phyloP scores from a whole-genome alignment of 2,797 vertebrate species.

The Sorex maritimensis region DNA sequence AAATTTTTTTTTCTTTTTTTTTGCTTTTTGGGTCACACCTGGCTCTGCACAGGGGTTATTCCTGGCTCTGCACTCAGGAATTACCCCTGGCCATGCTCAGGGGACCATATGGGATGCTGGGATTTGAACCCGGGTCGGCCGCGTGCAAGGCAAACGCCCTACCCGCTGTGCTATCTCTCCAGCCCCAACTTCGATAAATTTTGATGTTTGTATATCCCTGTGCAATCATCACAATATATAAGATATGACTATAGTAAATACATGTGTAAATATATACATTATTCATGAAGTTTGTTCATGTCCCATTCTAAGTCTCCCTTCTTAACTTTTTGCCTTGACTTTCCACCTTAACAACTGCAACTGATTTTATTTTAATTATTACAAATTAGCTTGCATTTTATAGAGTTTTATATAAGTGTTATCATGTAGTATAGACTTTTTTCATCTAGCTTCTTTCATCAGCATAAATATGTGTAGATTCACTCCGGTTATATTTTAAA shows the following conservation, averaged over 20 bases:
- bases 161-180: too few species aligned
- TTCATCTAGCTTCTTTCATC: background rate
- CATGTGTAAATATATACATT: background rate
- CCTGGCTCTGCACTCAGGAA: too few species aligned
- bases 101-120: too few species aligned
- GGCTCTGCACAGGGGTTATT: too few species aligned
- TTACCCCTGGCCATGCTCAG: too few species aligned
- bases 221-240: background rate
- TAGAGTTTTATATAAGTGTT: constrained; percentile 32
- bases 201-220: background rate
- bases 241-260: too few species aligned
- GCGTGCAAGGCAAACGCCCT: too few species aligned
- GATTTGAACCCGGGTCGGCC: too few species aligned
- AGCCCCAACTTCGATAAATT: background rate
- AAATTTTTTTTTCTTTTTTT: too few species aligned
- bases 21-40: too few species aligned
- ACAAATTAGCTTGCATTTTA: background rate
- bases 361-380: background rate
- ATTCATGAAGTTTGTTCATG: background rate
- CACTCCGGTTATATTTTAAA: background rate
- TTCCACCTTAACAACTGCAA: background rate
- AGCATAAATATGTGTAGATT: background rate
- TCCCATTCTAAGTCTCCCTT: background rate
- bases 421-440: background rate
- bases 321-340: background rate